Base-by-base conservation (phyloP, 2,888 invertebrate species). In the Harpalus rubripes region DNA sequence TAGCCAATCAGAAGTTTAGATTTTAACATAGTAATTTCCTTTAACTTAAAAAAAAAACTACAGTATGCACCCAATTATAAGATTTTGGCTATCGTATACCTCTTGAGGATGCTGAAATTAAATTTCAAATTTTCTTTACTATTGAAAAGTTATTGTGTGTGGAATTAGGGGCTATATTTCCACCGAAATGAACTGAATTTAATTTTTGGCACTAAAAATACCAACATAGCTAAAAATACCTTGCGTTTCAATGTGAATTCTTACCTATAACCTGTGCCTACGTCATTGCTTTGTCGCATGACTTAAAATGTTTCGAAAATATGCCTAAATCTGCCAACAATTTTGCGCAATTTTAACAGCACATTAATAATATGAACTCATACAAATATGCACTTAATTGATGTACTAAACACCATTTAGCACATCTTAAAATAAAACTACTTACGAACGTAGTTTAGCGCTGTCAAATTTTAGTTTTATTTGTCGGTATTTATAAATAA, bases 271-370 rank as follows among this genome's bases (percentile, higher is more conserved):
- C 76, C 78, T 78, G 56, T 22, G 7, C 16, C 44, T 56, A 78
- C 78, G 78, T 78, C 78, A 78, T n/a, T 56, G 78, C 58, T 58
- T 78, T 78, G 78, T 78, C 78, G 78, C 78, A 78, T 78, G 78
- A 78, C 78, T 78, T 78, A n/a, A n/a, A n/a, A 78, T 58, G n/a
- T 78, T 78, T 58, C 78, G 58, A 58, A 78, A 78, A 52, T 76
- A 26, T 18, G 44, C 18, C 39, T n/a, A n/a, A 10, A 56, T 18
- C 56, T 78, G 78, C 78, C 78, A 78, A 58, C 44, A 52, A n/a
- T n/a, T 58, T 78, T 78, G 18, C 78, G 78, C 41, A 78, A 78
- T 78, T 78, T 58, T 22, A 58, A 78, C 18, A 58, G 22, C n/a
- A 58, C 58, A 78, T 78, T 78, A 78, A 58, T 58, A 26, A 26